Evolutionary conservation across 2,797 vertebrate genomes (phyloP), one percentile per base, ranked within the genome.

Genomic region (Todus mexicanus): DNA sequence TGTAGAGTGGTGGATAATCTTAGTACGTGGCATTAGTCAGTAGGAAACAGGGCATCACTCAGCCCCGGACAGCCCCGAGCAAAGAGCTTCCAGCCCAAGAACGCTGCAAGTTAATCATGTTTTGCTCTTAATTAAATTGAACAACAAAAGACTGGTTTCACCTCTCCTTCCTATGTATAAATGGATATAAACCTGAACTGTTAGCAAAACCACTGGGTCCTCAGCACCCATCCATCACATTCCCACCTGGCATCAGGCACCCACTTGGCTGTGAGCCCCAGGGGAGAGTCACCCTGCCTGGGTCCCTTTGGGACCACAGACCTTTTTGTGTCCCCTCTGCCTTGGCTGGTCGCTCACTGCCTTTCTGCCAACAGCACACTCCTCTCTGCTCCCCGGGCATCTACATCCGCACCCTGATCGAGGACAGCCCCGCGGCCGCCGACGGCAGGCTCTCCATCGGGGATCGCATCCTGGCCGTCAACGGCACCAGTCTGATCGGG

Each of bases 391-490:
- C 98, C 61, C 98, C 99, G 0, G 99, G 99, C 56, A 99, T 99
- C 96, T 99, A 99, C 97, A 99, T 99, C 97, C 98, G 99, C 94
- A 99, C 99, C 1, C 97, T 99, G 93, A 98, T 99, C 35, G 99
- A 98, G 0, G 99, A 99, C 27, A 98, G 99, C 38, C 99, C 99
- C 0, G 99, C 99, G 0, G 98, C 99, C 0, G 91, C 98, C 0
- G 98, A 99, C 0, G 98, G 99, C 54, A 89, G 99, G 15, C 98
- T 99, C 78, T 98, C 98, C 54, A 98, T 99, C 5, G 99, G 99
- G 56, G 99, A 99, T 96, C 98, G 98, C n/a, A 99, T 99, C 97
- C 98, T 99, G 95, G 99, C 99, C 7, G 99, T 99, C 91, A 99
- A 99, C 0, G 99, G 99, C 59, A 98, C 98, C 94, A 99, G 98